Base-by-base conservation (phyloP, 2,888 invertebrate species). In the Chrysodeixis includens region DNA sequence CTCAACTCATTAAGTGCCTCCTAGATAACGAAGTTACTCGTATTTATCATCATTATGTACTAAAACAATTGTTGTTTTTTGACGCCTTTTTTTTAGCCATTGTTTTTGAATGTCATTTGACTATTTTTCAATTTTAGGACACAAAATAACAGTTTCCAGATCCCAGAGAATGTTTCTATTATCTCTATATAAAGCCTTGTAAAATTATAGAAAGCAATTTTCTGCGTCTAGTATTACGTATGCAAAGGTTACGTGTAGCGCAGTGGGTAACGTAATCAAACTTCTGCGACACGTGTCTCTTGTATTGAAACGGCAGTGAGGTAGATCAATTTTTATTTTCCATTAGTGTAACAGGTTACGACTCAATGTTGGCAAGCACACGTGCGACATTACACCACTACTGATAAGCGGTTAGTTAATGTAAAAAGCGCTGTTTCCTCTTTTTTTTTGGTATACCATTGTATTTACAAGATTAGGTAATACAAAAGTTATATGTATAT, bases 241-340 rank as follows among this genome's bases (percentile, higher is more conserved):
- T 49, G 46, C 46, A 10, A 20, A 49, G 46, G 46, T 49, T 20
- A 49, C 10, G 44, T 7, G 44, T 49, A 20, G 22, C 7, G 30
- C 55, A 79, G 68, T 52, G 12, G 26, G 8, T 18, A 46, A 16
- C 20, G 40, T 22, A 49, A 64, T 69, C 30, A 51, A 55, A 40
- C 44, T 55, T 60, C 55, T 22, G 9, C 52, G 30, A 26, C 53
- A 49, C 46, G 46, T 18, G 53, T 51, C 40, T 26, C 58, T 56
- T 53, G 62, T 59, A 62, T 56, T 71, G 67, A 54, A 55, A 46
- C 44, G 62, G 46, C 49, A 54, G 30, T 51, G 44, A 49, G 30
- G 35, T 62, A 58, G 40, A 53, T 57, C 52, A 51, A 49, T 60
- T 67, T 57, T 52, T 57, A 54, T 63, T 62, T 62, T n/a, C 68